phyloP scores from a whole-genome alignment of 2,113 vertebrate genomes.

The Oncorhynchus nerka region DNA sequence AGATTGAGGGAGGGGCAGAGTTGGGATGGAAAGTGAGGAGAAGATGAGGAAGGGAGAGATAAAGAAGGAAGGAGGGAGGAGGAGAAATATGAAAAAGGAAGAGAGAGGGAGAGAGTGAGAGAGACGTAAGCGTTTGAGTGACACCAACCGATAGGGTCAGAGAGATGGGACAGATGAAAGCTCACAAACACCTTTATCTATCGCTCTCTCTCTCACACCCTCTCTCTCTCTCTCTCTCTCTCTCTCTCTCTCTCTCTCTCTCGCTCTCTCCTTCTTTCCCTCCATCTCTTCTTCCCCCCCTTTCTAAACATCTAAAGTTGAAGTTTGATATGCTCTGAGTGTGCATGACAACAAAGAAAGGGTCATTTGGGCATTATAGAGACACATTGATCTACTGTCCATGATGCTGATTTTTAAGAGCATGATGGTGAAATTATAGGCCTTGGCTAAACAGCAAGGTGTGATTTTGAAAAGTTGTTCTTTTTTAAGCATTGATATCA shows the following conservation, averaged over 20 bases:
- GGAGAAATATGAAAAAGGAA: slow-evolving; percentile 30
- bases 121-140: slow-evolving; percentile 30
- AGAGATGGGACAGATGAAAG: slow-evolving; percentile 43
- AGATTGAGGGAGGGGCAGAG: slow-evolving; percentile 36
- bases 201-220: slow-evolving; percentile 7
- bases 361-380: slow-evolving; percentile 43
- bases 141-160: slow-evolving; percentile 53
- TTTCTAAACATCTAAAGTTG: neutral
- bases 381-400: slow-evolving; percentile 42
- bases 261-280: neutral
- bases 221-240: slow-evolving; percentile 17
- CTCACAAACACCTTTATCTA: slow-evolving; percentile 20
- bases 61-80: slow-evolving; percentile 28
- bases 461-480: slow-evolving; percentile 26
- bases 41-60: neutral
- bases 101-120: slow-evolving; percentile 3
- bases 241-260: neutral
- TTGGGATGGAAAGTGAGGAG: slow-evolving; percentile 16
- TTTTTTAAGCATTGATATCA: slow-evolving; percentile 18
- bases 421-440: slow-evolving; percentile 28
- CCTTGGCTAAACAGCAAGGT: slow-evolving; percentile 32
- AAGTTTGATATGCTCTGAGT: neutral
- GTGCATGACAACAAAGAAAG: slow-evolving; percentile 30
- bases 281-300: neutral
- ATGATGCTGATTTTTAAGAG: slow-evolving; percentile 25